These are phyloP conservation scores for Eurystomus gularis DNA, from an alignment of 2,113 vertebrate species.

Conservation along the genomic window DNA sequence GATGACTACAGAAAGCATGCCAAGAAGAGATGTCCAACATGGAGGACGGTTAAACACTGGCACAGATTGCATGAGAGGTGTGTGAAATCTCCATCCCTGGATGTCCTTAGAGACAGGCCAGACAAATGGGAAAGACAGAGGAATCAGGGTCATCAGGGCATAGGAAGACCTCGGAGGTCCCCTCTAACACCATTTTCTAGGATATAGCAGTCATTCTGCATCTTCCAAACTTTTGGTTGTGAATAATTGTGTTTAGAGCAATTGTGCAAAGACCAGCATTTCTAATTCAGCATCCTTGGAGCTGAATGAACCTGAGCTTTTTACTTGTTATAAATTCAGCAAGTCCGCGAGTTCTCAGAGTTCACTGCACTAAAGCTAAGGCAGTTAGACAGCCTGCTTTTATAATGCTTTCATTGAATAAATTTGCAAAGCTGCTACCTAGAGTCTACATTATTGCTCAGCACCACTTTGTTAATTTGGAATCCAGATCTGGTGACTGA, in stretches of 20 bases:
- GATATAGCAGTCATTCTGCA: neutral
- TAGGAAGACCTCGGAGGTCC: neutral
- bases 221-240: neutral
- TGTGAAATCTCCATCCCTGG: neutral
- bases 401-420: slow-evolving; percentile 48
- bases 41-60: neutral
- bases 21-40: neutral
- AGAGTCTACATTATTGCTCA: slow-evolving; percentile 51
- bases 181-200: neutral
- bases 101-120: neutral
- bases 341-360: neutral
- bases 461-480: slow-evolving; percentile 66
- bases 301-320: slow-evolving; percentile 46
- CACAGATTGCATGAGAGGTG: neutral
- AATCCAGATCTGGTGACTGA: slow-evolving; percentile 68
- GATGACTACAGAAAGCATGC: neutral
- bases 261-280: neutral
- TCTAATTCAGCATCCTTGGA: slow-evolving; percentile 29
- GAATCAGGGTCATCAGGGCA: neutral
- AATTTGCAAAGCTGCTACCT: slow-evolving; percentile 63
- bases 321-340: slow-evolving; percentile 44
- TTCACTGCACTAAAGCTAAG: slow-evolving; percentile 55
- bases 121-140: neutral
- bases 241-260: neutral
- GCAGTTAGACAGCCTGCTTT: slow-evolving; percentile 55